Conservation (phyloP, 2,113 vertebrate genomes). For the Sarotherodon lohbergeri region DNA sequence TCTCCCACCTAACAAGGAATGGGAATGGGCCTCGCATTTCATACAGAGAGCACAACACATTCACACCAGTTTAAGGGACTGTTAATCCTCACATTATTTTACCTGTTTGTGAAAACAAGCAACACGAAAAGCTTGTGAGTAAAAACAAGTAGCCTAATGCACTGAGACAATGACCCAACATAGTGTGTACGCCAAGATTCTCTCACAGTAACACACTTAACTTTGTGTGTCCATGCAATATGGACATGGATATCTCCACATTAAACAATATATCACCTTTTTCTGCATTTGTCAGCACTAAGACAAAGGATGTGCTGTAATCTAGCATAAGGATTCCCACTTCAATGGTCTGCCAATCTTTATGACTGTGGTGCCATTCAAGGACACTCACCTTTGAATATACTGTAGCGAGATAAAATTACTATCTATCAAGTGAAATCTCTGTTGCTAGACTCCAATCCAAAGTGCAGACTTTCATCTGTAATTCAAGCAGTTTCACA, state of each 20-base stretch:
- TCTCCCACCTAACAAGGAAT: background rate
- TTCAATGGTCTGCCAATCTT: background rate
- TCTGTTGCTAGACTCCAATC: background rate
- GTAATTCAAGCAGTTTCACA: background rate
- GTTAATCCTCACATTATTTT: background rate
- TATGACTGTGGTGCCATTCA: background rate
- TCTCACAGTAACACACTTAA: background rate
- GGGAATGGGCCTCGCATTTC: background rate
- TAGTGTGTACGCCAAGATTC: background rate
- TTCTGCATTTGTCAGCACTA: background rate
- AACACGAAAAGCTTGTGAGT: background rate
- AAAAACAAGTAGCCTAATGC: background rate
- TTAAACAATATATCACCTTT: background rate
- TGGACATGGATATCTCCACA: background rate
- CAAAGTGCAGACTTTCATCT: background rate
- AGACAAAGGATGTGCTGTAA: background rate
- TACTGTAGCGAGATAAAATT: background rate
- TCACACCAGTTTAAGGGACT: background rate
- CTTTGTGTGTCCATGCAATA: background rate
- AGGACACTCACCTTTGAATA: background rate
- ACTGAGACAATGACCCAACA: background rate
- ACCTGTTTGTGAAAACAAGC: background rate
- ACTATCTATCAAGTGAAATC: background rate
- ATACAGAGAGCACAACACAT: background rate
- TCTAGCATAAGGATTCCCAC: background rate